Percentiles rank a stretch among this genome's conserved stretches.
Conservation (phyloP, 1,140 invertebrate species). For the Meteorus sp. region DNA sequence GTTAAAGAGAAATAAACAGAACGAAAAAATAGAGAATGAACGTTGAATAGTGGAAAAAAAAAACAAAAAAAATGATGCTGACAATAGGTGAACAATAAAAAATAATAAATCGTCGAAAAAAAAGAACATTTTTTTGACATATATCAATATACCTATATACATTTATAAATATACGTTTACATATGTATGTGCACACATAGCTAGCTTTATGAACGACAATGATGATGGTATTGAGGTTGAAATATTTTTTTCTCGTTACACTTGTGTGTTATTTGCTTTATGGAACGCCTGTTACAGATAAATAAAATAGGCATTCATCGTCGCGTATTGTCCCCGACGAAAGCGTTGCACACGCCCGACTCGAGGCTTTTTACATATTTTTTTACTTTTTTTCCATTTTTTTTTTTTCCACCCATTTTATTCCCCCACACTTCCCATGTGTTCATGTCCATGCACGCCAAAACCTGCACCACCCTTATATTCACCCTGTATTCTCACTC, state of each 20-base stretch:
- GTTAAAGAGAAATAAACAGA: background rate
- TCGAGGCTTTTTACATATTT: slow-evolving; percentile 54
- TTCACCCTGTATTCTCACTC: no score
- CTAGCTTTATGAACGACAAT: background rate
- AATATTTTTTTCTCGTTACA: slow-evolving; percentile 50
- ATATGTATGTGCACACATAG: background rate
- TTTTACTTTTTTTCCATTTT: no score
- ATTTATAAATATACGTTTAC: background rate
- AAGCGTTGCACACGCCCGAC: slow-evolving; percentile 39
- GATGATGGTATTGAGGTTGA: slow-evolving; percentile 32
- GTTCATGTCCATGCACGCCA: no score
- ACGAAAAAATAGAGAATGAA: slow-evolving; percentile 10
- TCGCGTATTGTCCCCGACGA: slow-evolving; percentile 55
- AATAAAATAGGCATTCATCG: slow-evolving; percentile 61
- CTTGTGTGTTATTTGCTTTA: slow-evolving; percentile 58
- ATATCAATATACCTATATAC: background rate
- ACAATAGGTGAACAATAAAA: no score
- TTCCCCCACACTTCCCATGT: no score
- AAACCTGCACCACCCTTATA: no score
- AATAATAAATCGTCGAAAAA: no score
- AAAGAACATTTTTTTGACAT: no score
- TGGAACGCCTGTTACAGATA: slow-evolving; percentile 60
- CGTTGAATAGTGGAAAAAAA: slow-evolving; percentile 14
- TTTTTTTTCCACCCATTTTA: slow-evolving; percentile 18
- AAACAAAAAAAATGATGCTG: slow-evolving; percentile 17